A percentile compares a stretch with the other conserved stretches of the same genome.
Evolutionary conservation across 1,140 invertebrate genomes (phyloP).

Genomic region (Caenorhabditis latens): DNA sequence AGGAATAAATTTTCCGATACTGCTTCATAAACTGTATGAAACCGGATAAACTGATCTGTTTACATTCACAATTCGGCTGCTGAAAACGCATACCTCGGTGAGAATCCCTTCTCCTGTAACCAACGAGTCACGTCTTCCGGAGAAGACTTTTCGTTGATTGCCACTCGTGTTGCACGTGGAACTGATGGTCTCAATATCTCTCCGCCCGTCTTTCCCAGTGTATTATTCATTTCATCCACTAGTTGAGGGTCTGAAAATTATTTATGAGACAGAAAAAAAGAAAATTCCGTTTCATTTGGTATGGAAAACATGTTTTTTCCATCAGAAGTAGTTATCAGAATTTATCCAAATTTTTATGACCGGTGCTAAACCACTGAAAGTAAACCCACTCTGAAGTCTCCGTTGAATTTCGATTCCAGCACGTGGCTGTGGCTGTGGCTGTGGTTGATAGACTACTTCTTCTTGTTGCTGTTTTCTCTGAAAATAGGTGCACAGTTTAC

Average conservation of each 20-base stretch:
- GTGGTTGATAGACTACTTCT: conserved; percentile 19
- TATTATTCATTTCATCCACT: conserved; percentile 40
- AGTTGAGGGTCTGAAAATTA: conserved; percentile 51
- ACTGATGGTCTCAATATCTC: conserved; percentile 40
- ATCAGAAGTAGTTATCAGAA: too few relatives aligned
- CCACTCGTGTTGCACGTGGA: background rate
- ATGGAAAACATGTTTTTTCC: background rate
- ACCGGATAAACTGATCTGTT: background rate
- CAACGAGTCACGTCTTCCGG: conserved; percentile 56
- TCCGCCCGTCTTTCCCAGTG: conserved; percentile 29
- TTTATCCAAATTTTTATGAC: too few relatives aligned
- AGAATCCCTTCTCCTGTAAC: conserved; percentile 67
- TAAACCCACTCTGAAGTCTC: conserved; percentile 11
- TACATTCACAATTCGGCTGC: too few relatives aligned
- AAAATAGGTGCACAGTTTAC: background rate
- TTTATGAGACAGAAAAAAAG: too few relatives aligned
- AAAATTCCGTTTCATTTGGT: background rate
- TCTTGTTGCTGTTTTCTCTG: background rate
- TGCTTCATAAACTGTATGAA: background rate
- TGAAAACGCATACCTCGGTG: conserved; percentile 39
- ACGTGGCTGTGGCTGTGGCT: background rate
- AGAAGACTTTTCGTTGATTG: conserved; percentile 57
- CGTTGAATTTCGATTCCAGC: conserved; percentile 10
- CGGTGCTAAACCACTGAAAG: too few relatives aligned
- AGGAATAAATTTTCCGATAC: too few relatives aligned